Percentiles rank a stretch among this genome's conserved stretches.
Conservation (phyloP, 2,797 vertebrate species). For the Myiotriccus ornatus region DNA sequence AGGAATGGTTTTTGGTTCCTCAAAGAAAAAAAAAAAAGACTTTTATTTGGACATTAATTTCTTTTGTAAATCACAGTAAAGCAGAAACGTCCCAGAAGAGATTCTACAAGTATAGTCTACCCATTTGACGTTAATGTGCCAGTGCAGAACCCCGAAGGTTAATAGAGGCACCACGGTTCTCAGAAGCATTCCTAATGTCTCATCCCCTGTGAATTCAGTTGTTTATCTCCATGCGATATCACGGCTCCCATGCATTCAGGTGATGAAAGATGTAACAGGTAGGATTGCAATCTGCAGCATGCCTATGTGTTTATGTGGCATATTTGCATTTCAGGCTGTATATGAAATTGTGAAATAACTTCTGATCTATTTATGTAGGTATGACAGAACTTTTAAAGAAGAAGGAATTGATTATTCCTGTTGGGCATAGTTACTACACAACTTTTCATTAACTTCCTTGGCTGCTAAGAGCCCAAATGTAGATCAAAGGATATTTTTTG, state of each 20-base stretch:
- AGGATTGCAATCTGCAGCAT: fast-evolving
- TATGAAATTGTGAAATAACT: not conserved
- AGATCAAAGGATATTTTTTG: not conserved
- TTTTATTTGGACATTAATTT: not conserved
- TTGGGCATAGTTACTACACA: not conserved
- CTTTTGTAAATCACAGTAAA: not conserved
- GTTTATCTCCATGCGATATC: not conserved
- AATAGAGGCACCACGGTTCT: not conserved
- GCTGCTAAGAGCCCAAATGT: not conserved
- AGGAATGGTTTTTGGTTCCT: not conserved
- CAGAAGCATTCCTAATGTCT: not conserved
- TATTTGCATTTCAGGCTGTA: not conserved
- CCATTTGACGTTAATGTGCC: not conserved
- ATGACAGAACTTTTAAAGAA: not conserved
- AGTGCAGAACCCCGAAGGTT: not conserved
- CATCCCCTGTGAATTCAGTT: not conserved
- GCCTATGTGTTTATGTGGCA: not conserved
- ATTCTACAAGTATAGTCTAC: not conserved
- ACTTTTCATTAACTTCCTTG: not conserved
- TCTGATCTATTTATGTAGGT: not conserved
- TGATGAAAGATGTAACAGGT: not conserved
- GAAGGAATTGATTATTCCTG: not conserved
- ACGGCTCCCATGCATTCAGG: not conserved
- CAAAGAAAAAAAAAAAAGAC: not conserved
- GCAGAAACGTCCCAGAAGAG: not conserved